Evolutionary conservation across 2,113 vertebrate species (phyloP).

Genomic region (Phrynosoma platyrhinos): DNA sequence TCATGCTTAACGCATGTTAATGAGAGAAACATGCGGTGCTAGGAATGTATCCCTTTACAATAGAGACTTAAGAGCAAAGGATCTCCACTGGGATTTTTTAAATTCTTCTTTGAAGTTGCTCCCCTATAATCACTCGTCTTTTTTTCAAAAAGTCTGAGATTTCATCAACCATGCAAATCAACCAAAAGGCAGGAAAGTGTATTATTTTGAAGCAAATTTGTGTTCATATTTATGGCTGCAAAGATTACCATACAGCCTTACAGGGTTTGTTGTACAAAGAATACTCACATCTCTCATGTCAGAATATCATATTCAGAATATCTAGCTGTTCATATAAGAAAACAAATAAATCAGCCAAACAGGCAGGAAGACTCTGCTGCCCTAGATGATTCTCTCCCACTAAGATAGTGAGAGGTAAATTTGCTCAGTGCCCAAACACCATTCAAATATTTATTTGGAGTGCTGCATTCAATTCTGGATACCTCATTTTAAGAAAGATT

Average conservation of each 20-base stretch:
- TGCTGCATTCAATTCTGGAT: no score
- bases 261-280: not conserved
- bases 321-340: no score
- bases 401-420: not conserved
- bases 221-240: not conserved
- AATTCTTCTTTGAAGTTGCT: not conserved
- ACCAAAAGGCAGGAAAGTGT: not conserved
- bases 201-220: not conserved
- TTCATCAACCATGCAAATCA: not conserved
- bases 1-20: constrained; percentile 3
- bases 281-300: not conserved
- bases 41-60: not conserved
- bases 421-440: not conserved
- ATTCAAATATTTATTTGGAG: not conserved
- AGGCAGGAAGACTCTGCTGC: not conserved
- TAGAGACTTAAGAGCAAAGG: not conserved
- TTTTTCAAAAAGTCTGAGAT: not conserved
- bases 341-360: not conserved
- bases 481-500: no score
- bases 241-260: not conserved
- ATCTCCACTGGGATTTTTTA: not conserved
- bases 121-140: not conserved
- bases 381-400: not conserved
- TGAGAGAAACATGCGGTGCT: accelerated
- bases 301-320: not conserved